A percentile compares a stretch with the other conserved stretches of the same genome.
These are phyloP conservation scores for Marcusenius ussheri DNA, from an alignment of 2,113 vertebrate species.

Conservation along the genomic window DNA sequence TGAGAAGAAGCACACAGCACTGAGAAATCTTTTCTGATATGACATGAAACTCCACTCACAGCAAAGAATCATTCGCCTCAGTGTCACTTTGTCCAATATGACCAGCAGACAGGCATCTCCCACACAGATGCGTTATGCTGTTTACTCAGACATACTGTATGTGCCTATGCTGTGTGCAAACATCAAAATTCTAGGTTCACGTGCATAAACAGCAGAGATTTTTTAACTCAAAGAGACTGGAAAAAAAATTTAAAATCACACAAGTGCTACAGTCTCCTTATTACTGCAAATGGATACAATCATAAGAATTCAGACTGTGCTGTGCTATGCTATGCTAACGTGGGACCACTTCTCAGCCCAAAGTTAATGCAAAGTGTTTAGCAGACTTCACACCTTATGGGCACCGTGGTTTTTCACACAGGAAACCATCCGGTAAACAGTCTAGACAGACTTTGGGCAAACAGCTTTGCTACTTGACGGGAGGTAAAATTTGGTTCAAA, in stretches of 20 bases:
- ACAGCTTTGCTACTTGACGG: background rate
- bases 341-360: background rate
- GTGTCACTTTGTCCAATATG: background rate
- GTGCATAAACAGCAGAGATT: background rate
- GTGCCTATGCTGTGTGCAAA: background rate
- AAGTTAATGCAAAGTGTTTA: background rate
- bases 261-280: background rate
- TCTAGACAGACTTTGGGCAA: constrained; percentile 7
- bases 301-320: background rate
- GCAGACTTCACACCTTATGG: background rate
- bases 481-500: constrained; percentile 6
- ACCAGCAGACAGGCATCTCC: background rate
- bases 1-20: background rate
- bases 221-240: background rate
- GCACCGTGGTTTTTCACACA: background rate
- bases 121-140: background rate
- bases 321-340: background rate
- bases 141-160: background rate
- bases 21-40: background rate
- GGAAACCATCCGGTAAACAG: constrained; percentile 2
- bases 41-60: background rate
- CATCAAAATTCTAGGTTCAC: background rate
- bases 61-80: background rate
- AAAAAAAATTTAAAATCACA: background rate
- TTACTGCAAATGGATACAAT: background rate